Conservation (phyloP, 2,888 invertebrate species). For the Ochropleura plecta region DNA sequence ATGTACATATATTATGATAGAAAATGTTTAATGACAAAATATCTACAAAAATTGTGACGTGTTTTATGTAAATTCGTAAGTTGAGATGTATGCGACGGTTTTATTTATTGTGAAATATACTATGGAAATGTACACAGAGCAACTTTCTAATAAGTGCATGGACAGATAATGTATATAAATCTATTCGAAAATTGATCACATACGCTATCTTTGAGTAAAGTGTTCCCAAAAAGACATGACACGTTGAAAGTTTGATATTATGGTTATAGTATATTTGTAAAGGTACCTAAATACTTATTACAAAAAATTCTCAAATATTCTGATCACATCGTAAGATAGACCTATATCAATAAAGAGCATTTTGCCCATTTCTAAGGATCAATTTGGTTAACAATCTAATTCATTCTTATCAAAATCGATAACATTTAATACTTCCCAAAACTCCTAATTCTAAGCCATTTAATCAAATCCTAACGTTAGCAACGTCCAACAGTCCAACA, state of each 20-base stretch:
- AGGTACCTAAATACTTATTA: not conserved
- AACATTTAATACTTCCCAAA: constrained; percentile 42
- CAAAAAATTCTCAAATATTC: not conserved
- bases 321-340: constrained; percentile 10
- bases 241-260: constrained; percentile 9
- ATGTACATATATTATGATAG: not conserved
- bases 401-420: constrained; percentile 32
- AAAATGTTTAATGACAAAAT: constrained; percentile 13
- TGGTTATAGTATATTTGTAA: constrained; percentile 7
- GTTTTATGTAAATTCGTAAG: constrained; percentile 43
- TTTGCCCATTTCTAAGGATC: constrained; percentile 4
- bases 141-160: constrained; percentile 2
- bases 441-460: not conserved
- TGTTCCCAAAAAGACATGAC: constrained; percentile 38
- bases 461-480: constrained; percentile 25
- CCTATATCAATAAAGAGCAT: not conserved
- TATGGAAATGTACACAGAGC: not conserved
- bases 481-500: constrained; percentile 35
- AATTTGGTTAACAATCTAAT: constrained; percentile 21
- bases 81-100: constrained; percentile 3
- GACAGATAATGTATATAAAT: not conserved
- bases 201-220: constrained; percentile 30
- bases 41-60: constrained; percentile 20
- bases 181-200: constrained; percentile 13
- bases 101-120: constrained; percentile 1